These are phyloP conservation scores for Cygnus atratus DNA, from an alignment of 2,113 vertebrate species.

Conservation along the genomic window DNA sequence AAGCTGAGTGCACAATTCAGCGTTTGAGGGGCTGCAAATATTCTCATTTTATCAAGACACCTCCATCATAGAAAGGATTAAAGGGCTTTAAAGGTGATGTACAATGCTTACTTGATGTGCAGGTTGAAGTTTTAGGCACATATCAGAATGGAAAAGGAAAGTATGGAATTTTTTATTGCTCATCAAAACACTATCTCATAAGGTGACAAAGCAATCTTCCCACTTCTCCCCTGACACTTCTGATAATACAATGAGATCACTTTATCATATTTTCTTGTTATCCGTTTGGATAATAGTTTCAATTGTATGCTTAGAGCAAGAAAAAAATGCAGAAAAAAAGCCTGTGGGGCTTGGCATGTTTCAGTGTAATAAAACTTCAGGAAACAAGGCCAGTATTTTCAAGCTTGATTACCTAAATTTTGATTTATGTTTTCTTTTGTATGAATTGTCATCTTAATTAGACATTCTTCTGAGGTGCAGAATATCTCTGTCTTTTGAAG, in stretches of 20 bases:
- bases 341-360: neutral
- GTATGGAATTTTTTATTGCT: neutral
- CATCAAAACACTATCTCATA: neutral
- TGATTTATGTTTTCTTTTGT: neutral
- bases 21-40: neutral
- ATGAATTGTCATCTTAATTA: neutral
- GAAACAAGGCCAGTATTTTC: neutral
- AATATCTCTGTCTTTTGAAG: neutral
- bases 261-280: conserved; percentile 25
- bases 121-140: neutral
- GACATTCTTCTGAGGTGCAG: neutral
- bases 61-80: neutral
- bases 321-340: neutral
- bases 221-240: conserved; percentile 28
- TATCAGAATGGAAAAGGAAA: neutral
- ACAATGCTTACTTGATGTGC: neutral
- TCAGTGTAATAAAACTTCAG: neutral
- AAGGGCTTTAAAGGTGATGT: neutral
- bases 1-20: neutral
- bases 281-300: neutral
- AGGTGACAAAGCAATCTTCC: conserved; percentile 18
- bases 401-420: neutral
- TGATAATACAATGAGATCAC: conserved; percentile 22
- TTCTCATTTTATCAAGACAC: neutral
- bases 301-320: neutral